Evolutionary conservation across 2,113 vertebrate species (phyloP).

Genomic region (Naja naja): DNA sequence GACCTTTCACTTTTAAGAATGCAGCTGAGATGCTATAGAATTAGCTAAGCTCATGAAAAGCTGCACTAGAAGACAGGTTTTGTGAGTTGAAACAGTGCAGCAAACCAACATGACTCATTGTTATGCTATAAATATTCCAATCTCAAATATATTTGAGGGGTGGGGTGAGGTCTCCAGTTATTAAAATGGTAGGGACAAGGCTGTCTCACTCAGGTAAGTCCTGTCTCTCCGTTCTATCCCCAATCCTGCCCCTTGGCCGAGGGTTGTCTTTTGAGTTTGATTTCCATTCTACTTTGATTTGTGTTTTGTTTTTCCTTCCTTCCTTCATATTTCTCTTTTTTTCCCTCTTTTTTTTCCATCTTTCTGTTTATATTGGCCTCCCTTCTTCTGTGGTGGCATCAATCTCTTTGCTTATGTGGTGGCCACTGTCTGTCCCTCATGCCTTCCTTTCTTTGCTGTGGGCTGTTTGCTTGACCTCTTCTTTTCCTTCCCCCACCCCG

Average conservation of each 20-base stretch:
- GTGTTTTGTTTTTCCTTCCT: slow-evolving; percentile 18
- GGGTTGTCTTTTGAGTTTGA: slow-evolving; percentile 15
- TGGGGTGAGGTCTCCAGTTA: not conserved
- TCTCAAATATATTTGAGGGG: not conserved
- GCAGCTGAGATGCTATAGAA: not conserved
- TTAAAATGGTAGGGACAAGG: not conserved
- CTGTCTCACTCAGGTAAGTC: slow-evolving; percentile 3
- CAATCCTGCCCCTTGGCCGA: not conserved
- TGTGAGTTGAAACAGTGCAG: not conserved
- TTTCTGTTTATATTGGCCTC: slow-evolving; percentile 3
- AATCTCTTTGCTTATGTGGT: not conserved
- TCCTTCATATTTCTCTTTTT: slow-evolving; percentile 22
- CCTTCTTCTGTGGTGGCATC: not conserved
- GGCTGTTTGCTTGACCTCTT: not conserved
- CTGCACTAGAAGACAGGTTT: not conserved
- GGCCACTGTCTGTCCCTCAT: not conserved
- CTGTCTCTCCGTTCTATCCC: not conserved
- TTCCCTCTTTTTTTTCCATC: not conserved
- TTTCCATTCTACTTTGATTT: slow-evolving; percentile 27
- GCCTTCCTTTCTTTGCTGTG: not conserved
- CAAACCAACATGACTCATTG: not conserved
- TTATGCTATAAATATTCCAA: not conserved
- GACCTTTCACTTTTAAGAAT: not conserved
- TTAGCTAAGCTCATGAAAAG: not conserved
- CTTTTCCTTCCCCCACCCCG: not conserved